Evolutionary conservation across 2,888 invertebrate genomes (phyloP).

Genomic region (Epinotia bilunana): DNA sequence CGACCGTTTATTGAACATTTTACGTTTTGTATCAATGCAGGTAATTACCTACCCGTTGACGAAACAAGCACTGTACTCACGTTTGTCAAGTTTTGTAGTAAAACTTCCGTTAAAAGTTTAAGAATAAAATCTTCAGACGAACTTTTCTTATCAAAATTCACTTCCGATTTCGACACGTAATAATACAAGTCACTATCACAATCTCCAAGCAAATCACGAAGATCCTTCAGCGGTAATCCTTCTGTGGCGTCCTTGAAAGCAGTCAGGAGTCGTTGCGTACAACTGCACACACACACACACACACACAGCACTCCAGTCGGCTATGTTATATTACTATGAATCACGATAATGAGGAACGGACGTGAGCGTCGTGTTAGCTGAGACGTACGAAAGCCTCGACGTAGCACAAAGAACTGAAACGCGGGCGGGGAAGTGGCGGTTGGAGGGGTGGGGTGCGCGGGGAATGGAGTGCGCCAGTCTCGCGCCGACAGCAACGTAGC

Average conservation of each 20-base stretch:
- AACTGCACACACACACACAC: constrained; percentile 71
- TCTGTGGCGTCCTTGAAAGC: constrained; percentile 64
- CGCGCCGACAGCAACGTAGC: constrained; percentile 72
- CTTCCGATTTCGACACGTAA: constrained; percentile 36
- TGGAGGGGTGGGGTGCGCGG: constrained; percentile 64
- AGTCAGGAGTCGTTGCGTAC: constrained; percentile 65
- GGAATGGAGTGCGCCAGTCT: constrained; percentile 72
- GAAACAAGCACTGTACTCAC: constrained; percentile 28
- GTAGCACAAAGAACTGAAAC: constrained; percentile 83
- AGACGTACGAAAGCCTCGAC: constrained; percentile 73
- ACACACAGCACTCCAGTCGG: constrained; percentile 69
- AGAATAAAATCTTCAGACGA: constrained; percentile 30
- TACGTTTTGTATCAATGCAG: background rate
- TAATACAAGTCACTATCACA: constrained; percentile 40
- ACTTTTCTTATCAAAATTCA: constrained; percentile 31
- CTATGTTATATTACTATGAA: constrained; percentile 59
- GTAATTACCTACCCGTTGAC: background rate
- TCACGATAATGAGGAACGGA: constrained; percentile 67
- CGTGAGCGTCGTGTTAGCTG: constrained; percentile 60
- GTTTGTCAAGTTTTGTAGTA: constrained; percentile 38
- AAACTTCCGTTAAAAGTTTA: constrained; percentile 28
- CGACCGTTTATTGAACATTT: background rate
- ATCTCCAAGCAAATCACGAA: constrained; percentile 44
- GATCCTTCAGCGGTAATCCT: constrained; percentile 49
- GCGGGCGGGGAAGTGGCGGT: constrained; percentile 73